Evolutionary conservation across 2,797 vertebrate genomes (phyloP), one percentile per base, ranked within the genome.

Genomic region (Enteromius radiatus): DNA sequence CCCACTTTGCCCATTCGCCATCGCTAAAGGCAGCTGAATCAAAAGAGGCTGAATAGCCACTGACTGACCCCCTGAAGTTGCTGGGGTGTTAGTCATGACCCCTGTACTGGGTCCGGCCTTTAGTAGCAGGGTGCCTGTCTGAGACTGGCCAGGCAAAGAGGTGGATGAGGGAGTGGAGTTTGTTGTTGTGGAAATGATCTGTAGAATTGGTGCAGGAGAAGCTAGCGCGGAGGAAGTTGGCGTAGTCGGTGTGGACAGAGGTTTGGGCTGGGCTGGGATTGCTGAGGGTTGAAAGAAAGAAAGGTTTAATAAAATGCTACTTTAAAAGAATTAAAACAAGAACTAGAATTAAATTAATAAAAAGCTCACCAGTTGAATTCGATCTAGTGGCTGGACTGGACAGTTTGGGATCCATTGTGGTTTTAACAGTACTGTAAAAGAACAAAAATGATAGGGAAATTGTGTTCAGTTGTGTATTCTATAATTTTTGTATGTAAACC

Each of bases 41-140:
- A 96, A 92, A 23, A 96, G 88, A 0, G 94, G 94, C 90, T 95
- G 95, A 85, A 98, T 94, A 69, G 96, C 94, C 89, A 95, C 86
- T n/a, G 95, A 94, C 17, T 96, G 93, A 38, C 94, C 89, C 87
- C 93, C 93, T 90, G 96, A 94, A 81, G 90, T 52, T 10, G 76
- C 77, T 0, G 88, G 54, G 80, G 45, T 84, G 14, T 69, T 81
- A 2, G 86, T 74, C 80, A 88, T 86, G 43, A 80, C 84, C 6
- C 84, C 86, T 3, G 87, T 88, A 45, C 90, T 91, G 0, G 86
- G 10, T 12, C 91, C 87, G 0, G 93, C 89, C 89, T 95, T 95
- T 67, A 95, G 86, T 28, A 95, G 80, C n/a, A 94, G 85, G 7
- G 94, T 94, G 76, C 93, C 93, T 0, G 91, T 84, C 43, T 93